Conservation (phyloP, 2,797 vertebrate genomes). For the Carduelis carduelis region DNA sequence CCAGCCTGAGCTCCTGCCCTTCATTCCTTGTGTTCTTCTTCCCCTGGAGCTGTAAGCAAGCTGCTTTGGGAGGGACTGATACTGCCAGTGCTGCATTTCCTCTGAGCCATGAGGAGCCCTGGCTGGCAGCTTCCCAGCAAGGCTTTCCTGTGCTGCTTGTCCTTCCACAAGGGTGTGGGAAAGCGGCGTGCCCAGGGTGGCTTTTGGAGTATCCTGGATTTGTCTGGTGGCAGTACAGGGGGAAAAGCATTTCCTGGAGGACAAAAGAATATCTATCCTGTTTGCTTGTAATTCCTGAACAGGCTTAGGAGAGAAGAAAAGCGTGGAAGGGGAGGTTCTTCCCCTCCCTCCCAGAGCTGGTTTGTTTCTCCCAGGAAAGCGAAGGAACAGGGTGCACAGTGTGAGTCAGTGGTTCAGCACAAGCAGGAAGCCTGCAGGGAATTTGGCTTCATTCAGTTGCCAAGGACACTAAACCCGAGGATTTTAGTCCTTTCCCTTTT, state of each 20-base stretch:
- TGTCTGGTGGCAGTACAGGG: not conserved
- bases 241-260: not conserved
- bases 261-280: not conserved
- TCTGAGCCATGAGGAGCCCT: not conserved
- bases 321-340: not conserved
- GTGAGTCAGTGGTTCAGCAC: not conserved
- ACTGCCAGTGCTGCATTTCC: rapidly evolving
- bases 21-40: rapidly evolving
- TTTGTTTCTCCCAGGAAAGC: not conserved
- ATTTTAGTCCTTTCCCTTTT: not conserved
- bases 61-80: not conserved
- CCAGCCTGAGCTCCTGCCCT: not conserved
- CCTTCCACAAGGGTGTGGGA: rapidly evolving
- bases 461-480: not conserved
- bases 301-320: not conserved
- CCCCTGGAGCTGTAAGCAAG: not conserved
- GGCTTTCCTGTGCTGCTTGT: not conserved
- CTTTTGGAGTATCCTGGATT: not conserved
- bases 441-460: not conserved
- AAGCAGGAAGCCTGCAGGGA: not conserved
- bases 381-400: rapidly evolving
- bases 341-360: rapidly evolving
- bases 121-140: not conserved
- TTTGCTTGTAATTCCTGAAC: not conserved
- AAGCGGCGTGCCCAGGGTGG: rapidly evolving